Evolutionary conservation across 1,140 invertebrate species (phyloP).

Genomic region (Arctopsyche grandis): DNA sequence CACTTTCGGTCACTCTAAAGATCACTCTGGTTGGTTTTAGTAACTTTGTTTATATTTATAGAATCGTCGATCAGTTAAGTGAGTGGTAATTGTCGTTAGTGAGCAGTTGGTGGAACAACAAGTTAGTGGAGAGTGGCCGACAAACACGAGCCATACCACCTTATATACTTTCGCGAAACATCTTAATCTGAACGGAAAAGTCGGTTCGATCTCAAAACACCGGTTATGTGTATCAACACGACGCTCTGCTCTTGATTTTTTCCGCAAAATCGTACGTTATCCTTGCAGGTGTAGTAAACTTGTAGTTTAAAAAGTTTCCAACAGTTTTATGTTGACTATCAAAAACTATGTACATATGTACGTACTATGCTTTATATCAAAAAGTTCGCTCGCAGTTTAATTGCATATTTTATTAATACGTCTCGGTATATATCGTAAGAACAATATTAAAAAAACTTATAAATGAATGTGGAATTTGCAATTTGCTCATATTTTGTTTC

Average conservation of each 20-base stretch:
- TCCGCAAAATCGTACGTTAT: not conserved
- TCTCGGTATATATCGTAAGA: no score
- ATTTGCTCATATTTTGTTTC: not conserved
- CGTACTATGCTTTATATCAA: no score
- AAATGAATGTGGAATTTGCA: no score
- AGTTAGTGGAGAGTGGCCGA: constrained; percentile 18
- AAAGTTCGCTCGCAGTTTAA: no score
- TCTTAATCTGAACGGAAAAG: constrained; percentile 45
- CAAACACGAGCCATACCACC: not conserved
- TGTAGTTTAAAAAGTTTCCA: no score
- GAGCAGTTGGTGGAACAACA: constrained; percentile 16
- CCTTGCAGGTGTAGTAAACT: no score
- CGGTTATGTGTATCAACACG: not conserved
- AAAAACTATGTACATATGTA: no score
- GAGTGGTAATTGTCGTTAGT: not conserved
- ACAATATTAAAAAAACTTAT: no score
- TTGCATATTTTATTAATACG: no score
- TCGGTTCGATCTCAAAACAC: constrained; percentile 34
- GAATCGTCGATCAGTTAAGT: not conserved
- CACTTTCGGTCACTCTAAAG: not conserved
- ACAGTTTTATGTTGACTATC: no score
- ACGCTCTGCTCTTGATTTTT: not conserved
- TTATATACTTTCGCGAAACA: constrained; percentile 50
- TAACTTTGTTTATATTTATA: not conserved
- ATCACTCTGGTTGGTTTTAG: not conserved